phyloP scores from a whole-genome alignment of 2,797 vertebrate genomes.

The Notoglanidium macrostoma region DNA sequence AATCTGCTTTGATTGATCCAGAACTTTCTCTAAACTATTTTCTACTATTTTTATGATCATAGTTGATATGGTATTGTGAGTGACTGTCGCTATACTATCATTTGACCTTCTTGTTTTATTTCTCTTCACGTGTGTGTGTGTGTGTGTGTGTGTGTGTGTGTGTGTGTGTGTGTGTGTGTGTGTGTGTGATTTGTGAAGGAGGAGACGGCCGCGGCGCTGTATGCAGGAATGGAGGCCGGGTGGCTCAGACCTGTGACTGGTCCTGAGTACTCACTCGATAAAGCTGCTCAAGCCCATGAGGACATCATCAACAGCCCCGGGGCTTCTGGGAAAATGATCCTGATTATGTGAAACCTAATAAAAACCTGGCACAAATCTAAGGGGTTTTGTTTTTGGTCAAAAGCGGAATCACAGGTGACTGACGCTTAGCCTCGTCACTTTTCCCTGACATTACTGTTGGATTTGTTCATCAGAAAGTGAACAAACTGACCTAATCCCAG shows the following conservation, averaged over 20 bases:
- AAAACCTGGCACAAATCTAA: background rate
- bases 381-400: background rate
- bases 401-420: background rate
- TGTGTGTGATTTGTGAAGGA: slow-evolving; percentile 70
- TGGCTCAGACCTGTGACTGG: slow-evolving; percentile 85
- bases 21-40: background rate
- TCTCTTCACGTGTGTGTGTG: background rate
- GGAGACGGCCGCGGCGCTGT: slow-evolving; percentile 77
- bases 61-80: too few species aligned
- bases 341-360: slow-evolving; percentile 69
- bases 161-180: background rate
- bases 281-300: slow-evolving; percentile 80
- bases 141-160: background rate
- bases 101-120: background rate
- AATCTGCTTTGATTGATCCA: background rate
- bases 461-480: background rate
- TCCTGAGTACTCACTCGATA: slow-evolving; percentile 76
- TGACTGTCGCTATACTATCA: background rate
- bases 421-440: background rate
- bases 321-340: slow-evolving; percentile 86
- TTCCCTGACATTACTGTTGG: background rate
- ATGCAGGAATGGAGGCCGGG: slow-evolving; percentile 82
- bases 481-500: background rate
- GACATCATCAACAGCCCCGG: slow-evolving; percentile 84
- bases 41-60: background rate